Percentiles rank a stretch among this genome's conserved stretches.
phyloP scores from a whole-genome alignment of 1,140 invertebrate species.

The Asobara japonica region DNA sequence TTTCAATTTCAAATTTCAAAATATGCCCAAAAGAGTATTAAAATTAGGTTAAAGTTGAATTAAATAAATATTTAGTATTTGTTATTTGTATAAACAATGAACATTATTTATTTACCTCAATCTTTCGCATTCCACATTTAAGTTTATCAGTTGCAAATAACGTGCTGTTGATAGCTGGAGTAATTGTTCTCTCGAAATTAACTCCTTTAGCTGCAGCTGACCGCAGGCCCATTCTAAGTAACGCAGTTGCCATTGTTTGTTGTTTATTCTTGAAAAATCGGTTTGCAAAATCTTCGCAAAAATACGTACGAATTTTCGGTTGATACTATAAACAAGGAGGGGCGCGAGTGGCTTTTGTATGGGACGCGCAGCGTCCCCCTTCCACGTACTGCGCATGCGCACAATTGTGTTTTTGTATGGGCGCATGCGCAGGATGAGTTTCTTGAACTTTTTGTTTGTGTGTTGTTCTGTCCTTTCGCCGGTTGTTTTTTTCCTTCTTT shows the following conservation, averaged over 20 bases:
- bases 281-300: neutral
- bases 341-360: too few relatives aligned
- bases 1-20: too few relatives aligned
- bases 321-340: conserved; percentile 38
- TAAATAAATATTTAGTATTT: too few relatives aligned
- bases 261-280: neutral
- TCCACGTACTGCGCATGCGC: too few relatives aligned
- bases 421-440: neutral
- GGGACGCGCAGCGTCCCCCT: too few relatives aligned
- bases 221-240: conserved; percentile 42
- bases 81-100: neutral
- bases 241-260: conserved; percentile 43
- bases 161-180: conserved; percentile 17
- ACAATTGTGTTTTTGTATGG: conserved; percentile 18
- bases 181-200: conserved; percentile 37
- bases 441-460: too few relatives aligned
- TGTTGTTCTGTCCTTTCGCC: too few relatives aligned
- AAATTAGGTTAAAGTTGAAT: too few relatives aligned
- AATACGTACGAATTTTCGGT: neutral
- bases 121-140: conserved; percentile 6
- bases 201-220: conserved; percentile 27
- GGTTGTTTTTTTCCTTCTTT: too few relatives aligned
- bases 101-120: conserved; percentile 33
- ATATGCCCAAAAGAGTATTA: too few relatives aligned
- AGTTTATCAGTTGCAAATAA: neutral